These are phyloP conservation scores for Enteromius trimaculatus DNA, from an alignment of 2,797 vertebrate species.

Conservation along the genomic window DNA sequence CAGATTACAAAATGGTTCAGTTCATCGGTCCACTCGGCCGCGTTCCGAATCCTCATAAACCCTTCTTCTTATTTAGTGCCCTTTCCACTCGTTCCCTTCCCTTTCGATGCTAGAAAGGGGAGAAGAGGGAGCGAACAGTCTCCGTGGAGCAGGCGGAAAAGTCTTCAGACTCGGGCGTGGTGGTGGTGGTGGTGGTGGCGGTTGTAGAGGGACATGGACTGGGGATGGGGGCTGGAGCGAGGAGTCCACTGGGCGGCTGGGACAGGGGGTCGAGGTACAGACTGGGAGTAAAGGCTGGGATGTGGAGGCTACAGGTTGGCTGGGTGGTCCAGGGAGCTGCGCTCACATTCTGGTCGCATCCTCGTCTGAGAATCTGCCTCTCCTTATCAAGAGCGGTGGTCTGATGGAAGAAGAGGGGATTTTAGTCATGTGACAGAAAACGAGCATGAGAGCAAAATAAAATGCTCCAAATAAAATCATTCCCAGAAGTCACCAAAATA, in stretches of 20 bases:
- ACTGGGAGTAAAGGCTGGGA: conserved; percentile 85
- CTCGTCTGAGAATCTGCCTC: conserved; percentile 98
- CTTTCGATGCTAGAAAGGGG: conserved; percentile 78
- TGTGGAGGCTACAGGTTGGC: conserved; percentile 81
- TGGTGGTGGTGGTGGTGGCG: conserved; percentile 60
- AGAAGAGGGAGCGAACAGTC: conserved; percentile 88
- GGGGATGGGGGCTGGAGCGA: neutral
- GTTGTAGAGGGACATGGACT: conserved; percentile 32
- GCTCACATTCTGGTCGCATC: conserved; percentile 95
- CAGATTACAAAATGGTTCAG: conserved; percentile 75
- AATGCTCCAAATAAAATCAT: neutral
- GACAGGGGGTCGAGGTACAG: conserved; percentile 81
- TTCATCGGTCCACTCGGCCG: conserved; percentile 53
- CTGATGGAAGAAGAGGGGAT: conserved; percentile 72
- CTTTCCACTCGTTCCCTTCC: conserved; percentile 44
- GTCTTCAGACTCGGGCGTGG: conserved; percentile 74
- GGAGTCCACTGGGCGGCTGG: conserved; percentile 10
- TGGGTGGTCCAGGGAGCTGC: conserved; percentile 78
- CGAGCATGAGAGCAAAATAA: neutral
- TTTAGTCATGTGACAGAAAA: neutral
- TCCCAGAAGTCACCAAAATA: neutral
- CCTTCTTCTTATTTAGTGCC: conserved; percentile 44
- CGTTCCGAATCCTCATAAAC: conserved; percentile 59
- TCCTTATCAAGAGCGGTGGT: conserved; percentile 99
- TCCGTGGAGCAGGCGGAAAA: conserved; percentile 88